These are phyloP conservation scores for Cyphomyrus discorhynchus DNA, from an alignment of 2,113 vertebrate species.

Conservation along the genomic window DNA sequence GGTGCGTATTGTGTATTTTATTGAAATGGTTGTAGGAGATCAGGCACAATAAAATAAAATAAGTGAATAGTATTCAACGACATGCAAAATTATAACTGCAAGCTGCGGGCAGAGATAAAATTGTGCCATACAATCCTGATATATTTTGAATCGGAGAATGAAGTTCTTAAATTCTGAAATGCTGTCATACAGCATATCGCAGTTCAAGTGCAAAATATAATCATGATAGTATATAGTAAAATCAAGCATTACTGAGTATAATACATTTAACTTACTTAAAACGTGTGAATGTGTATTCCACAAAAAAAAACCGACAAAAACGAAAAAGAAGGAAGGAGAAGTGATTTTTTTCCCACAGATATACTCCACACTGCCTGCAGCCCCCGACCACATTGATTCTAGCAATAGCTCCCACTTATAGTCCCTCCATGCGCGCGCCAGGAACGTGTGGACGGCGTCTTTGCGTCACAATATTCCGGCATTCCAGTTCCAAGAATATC, in stretches of 20 bases:
- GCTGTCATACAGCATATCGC: neutral
- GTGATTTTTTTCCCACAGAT: neutral
- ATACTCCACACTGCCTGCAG: neutral
- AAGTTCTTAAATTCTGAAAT: neutral
- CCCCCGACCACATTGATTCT: neutral
- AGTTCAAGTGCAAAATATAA: neutral
- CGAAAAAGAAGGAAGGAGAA: neutral
- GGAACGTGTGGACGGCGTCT: neutral
- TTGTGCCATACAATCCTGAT: neutral
- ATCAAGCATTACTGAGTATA: neutral
- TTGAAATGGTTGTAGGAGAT: neutral
- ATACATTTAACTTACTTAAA: neutral
- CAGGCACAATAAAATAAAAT: neutral
- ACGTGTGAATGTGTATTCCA: neutral
- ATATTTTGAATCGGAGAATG: neutral
- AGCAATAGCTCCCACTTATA: conserved; percentile 6
- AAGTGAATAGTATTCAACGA: neutral
- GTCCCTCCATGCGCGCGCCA: neutral
- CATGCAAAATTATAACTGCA: neutral
- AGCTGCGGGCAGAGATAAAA: neutral
- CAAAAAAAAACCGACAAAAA: neutral
- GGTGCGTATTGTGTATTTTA: neutral
- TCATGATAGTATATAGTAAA: neutral
- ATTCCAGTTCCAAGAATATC: neutral
- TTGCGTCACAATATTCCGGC: neutral